These are phyloP conservation scores for Microtus ochrogaster DNA, from an alignment of 2,113 vertebrate genomes.

Conservation along the genomic window DNA sequence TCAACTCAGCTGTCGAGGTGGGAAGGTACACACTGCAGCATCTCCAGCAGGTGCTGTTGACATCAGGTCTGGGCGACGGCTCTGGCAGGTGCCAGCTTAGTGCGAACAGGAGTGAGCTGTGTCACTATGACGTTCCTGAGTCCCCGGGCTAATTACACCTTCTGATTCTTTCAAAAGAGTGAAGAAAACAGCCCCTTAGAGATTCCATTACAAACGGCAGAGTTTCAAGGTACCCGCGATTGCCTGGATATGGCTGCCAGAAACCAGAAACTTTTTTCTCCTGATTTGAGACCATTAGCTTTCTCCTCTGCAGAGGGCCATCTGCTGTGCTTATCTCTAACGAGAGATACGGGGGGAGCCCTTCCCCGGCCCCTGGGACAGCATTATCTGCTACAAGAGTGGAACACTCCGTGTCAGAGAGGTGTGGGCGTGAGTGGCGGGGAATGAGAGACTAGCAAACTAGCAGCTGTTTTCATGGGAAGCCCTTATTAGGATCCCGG, in stretches of 20 bases:
- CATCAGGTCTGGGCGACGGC: neutral
- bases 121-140: neutral
- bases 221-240: neutral
- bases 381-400: neutral
- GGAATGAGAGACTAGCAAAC: neutral
- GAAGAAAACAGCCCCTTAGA: conserved; percentile 13
- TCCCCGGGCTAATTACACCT: conserved; percentile 44
- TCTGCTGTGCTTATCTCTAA: conserved; percentile 31
- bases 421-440: neutral
- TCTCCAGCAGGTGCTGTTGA: neutral
- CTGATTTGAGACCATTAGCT: conserved; percentile 53
- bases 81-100: neutral
- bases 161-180: neutral
- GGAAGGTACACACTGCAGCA: neutral
- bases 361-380: neutral
- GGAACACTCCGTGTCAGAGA: neutral
- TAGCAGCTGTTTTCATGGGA: neutral
- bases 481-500: neutral
- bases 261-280: conserved; percentile 54
- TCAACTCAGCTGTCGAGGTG: conserved; percentile 25
- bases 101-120: neutral
- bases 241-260: neutral
- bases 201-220: conserved; percentile 41
- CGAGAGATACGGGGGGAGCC: neutral
- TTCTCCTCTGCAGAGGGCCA: neutral